These are phyloP conservation scores for Ormyrus rosae DNA, from an alignment of 2,888 invertebrate genomes.

Conservation along the genomic window DNA sequence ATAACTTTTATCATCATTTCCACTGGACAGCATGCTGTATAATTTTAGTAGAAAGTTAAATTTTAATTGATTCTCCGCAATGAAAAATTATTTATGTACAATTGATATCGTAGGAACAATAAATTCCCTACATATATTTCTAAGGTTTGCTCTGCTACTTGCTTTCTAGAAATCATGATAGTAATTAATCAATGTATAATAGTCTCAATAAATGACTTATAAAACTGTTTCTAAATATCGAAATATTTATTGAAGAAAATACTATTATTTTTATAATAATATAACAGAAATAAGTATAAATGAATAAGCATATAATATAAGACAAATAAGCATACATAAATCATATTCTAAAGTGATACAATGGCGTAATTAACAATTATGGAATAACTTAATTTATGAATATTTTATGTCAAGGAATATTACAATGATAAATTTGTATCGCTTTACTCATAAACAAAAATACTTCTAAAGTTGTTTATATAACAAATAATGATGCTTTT, in stretches of 20 bases:
- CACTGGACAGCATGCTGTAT: background rate
- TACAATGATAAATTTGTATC: constrained; percentile 10
- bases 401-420: constrained; percentile 9
- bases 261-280: constrained; percentile 36
- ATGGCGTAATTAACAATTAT: constrained; percentile 11
- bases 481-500: background rate
- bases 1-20: background rate
- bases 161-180: background rate
- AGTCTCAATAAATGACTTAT: constrained; percentile 40
- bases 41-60: constrained; percentile 1
- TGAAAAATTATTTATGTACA: constrained; percentile 51
- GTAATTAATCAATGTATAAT: constrained; percentile 17
- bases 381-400: constrained; percentile 30
- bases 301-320: too few species aligned
- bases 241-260: constrained; percentile 43
- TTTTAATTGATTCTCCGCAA: constrained; percentile 33
- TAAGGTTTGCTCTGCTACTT: constrained; percentile 36
- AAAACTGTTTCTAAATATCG: constrained; percentile 7
- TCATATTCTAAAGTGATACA: constrained; percentile 32
- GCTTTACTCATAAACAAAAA: too few species aligned
- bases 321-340: constrained; percentile 24
- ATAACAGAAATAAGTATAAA: constrained; percentile 32
- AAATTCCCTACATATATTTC: constrained; percentile 24
- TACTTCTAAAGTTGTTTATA: too few species aligned
- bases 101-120: constrained; percentile 15